Base-by-base conservation (phyloP, 2,888 invertebrate species). In the Saturnia japonica region DNA sequence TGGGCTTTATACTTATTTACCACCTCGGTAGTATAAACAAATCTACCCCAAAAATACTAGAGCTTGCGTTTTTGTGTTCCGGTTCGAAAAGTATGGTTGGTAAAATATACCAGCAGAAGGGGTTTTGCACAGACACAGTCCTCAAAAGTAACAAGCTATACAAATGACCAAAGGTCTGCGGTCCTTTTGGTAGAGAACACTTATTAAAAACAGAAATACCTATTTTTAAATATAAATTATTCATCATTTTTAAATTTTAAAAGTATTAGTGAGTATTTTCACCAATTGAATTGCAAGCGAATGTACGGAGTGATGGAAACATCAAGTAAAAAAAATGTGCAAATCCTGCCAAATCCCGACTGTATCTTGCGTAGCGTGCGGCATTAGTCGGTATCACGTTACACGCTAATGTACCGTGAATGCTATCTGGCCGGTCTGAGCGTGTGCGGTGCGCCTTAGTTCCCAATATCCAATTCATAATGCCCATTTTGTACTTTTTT, bases 331-430 rank as follows among this genome's bases (percentile, higher is more conserved):
- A 62, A 64, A 64, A 64, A 40, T 64, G 40, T 40, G 70, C 73
- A 73, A 76, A 75, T 76, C 77, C 74, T 74, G 66, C 40, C 71
- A 72, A 75, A 75, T 71, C 72, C 71, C 45, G 72, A 68, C 72
- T 57, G 67, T 67, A 68, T 60, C 64, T 67, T 45, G 68, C 70
- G 70, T 54, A 62, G 51, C 68, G 70, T 51, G 71, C 68, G 62
- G 43, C n/a, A 12, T 51, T 43, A 54, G 67, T 42, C 62, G 9
- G 68, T 75, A 74, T 79, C 78, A 74, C 73, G 77, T 79, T 81
- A 77, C 80, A 68, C 69, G 71, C 77, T 80, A 80, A 81, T 80
- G 80, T 77, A 72, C 76, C 79, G 79, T 75, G 75, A 75, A 75
- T 68, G 64, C 68, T 70, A 75, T 74, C 71, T 74, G 71, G 64